Percentiles rank a stretch among this genome's conserved stretches.
Conservation (phyloP, 2,888 invertebrate species). For the Leptinotarsa rubiginosa region DNA sequence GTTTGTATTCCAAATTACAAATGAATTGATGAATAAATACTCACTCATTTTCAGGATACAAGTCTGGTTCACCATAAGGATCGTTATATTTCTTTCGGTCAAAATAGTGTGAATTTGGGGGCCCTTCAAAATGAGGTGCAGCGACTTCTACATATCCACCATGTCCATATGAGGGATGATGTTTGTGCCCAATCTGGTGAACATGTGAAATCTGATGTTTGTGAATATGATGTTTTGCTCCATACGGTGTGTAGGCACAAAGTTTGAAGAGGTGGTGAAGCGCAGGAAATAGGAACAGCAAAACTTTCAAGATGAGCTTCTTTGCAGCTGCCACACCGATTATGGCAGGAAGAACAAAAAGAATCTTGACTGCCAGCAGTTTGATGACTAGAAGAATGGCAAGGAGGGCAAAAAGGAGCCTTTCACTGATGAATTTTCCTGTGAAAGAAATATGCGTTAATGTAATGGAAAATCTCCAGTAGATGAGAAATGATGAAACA, state of each 20-base stretch:
- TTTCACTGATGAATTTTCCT: slow-evolving; percentile 84
- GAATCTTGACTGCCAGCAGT: slow-evolving; percentile 81
- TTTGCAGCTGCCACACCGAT: slow-evolving; percentile 86
- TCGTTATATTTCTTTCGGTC: slow-evolving; percentile 27
- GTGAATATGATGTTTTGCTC: slow-evolving; percentile 80
- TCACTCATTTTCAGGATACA: slow-evolving; percentile 40
- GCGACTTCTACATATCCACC: slow-evolving; percentile 51
- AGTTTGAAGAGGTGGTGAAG: slow-evolving; percentile 86
- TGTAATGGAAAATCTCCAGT: neutral
- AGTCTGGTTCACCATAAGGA: slow-evolving; percentile 28
- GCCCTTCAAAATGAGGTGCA: slow-evolving; percentile 48
- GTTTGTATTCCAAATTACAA: too few relatives aligned
- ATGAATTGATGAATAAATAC: slow-evolving; percentile 4
- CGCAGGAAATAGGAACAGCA: slow-evolving; percentile 86
- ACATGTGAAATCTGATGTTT: slow-evolving; percentile 55
- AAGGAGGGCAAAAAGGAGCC: slow-evolving; percentile 77
- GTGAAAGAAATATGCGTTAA: slow-evolving; percentile 59
- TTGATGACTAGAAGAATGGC: slow-evolving; percentile 83
- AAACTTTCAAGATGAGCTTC: slow-evolving; percentile 82
- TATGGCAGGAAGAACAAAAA: slow-evolving; percentile 82
- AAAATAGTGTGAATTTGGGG: neutral
- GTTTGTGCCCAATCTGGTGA: slow-evolving; percentile 46
- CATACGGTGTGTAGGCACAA: slow-evolving; percentile 83
- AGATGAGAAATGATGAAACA: neutral
- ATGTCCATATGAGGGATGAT: slow-evolving; percentile 46